Evolutionary conservation across 1,140 invertebrate genomes (phyloP).

Genomic region (Bombus difficillimus): DNA sequence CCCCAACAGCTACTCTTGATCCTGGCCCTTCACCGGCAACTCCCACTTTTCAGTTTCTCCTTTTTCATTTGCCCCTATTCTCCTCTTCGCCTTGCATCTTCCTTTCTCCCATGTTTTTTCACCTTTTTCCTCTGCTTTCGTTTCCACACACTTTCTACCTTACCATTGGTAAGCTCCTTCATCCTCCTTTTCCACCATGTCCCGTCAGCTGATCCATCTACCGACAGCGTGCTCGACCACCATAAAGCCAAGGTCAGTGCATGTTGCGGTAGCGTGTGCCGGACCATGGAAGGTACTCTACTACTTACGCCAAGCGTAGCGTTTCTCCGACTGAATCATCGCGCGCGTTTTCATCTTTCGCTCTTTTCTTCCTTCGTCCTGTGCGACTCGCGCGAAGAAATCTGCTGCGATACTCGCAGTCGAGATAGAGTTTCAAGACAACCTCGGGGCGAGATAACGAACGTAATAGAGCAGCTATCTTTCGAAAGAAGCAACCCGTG

Average conservation of each 20-base stretch:
- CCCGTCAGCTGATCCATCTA: slow-evolving; percentile 70
- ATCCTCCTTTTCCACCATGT: slow-evolving; percentile 29
- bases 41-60: neutral
- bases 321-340: neutral
- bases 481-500: too few species aligned
- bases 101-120: neutral
- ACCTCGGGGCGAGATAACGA: too few species aligned
- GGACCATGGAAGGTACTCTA: slow-evolving; percentile 25
- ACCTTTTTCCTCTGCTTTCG: neutral
- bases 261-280: slow-evolving; percentile 31
- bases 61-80: neutral
- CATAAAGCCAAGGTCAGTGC: slow-evolving; percentile 71
- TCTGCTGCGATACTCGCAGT: too few species aligned
- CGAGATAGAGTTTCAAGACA: too few species aligned
- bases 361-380: neutral
- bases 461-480: too few species aligned
- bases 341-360: neutral
- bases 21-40: slow-evolving; percentile 42
- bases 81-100: neutral
- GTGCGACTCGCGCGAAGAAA: too few species aligned
- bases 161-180: neutral
- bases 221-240: slow-evolving; percentile 50
- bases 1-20: slow-evolving; percentile 51
- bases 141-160: neutral
- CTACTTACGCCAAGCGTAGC: neutral